Conservation (phyloP, 2,888 invertebrate species). For the Drosophila anceps region DNA sequence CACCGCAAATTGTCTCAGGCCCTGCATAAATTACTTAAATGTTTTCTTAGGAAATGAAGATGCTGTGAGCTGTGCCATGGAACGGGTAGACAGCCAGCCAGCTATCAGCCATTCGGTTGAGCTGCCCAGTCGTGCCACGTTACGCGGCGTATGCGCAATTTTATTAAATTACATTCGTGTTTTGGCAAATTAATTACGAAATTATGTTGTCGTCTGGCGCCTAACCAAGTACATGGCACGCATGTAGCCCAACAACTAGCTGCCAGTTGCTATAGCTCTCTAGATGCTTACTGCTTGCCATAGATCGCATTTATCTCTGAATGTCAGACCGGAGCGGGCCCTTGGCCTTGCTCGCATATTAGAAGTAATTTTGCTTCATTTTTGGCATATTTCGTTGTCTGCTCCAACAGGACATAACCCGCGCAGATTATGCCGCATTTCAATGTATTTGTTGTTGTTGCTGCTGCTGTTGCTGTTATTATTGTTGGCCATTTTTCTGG, state of each 20-base stretch:
- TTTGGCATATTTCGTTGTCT: constrained; percentile 73
- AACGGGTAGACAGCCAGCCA: constrained; percentile 18
- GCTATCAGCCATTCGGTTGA: not conserved
- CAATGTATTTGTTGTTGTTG: constrained; percentile 38
- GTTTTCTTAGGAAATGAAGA: constrained; percentile 64
- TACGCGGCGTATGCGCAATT: constrained; percentile 78
- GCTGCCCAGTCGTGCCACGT: constrained; percentile 23
- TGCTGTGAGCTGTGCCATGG: constrained; percentile 38
- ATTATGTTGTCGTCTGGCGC: constrained; percentile 79
- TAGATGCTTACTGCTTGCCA: constrained; percentile 30
- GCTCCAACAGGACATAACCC: constrained; percentile 49
- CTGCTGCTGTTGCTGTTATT: constrained; percentile 17
- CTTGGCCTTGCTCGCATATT: constrained; percentile 58
- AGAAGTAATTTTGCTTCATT: constrained; percentile 77
- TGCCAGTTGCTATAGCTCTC: constrained; percentile 27
- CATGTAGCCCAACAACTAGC: constrained; percentile 2
- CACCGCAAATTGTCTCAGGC: constrained; percentile 68
- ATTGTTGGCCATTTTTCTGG: constrained; percentile 43
- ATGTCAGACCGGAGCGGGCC: constrained; percentile 53
- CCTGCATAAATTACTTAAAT: constrained; percentile 80
- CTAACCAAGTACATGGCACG: constrained; percentile 58
- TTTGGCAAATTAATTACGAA: constrained; percentile 83
- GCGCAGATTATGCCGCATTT: constrained; percentile 74
- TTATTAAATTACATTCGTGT: constrained; percentile 83
- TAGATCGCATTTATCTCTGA: constrained; percentile 73